Base-by-base conservation (phyloP, 2,797 vertebrate species). In the Carapus acus region DNA sequence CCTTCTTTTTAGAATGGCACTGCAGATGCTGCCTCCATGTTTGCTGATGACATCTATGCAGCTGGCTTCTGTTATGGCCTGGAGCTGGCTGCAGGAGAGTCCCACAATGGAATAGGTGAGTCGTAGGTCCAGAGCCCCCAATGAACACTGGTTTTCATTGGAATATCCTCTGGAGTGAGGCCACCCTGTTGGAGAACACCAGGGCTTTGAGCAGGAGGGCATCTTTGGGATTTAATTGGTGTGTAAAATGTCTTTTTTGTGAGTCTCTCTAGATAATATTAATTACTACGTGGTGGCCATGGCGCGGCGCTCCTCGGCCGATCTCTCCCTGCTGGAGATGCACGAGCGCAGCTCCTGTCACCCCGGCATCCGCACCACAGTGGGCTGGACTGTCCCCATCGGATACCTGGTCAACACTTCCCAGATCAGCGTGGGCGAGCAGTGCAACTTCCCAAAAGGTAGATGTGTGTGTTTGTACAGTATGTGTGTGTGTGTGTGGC, bases 301-400 rank as follows among this genome's bases (percentile, higher is more conserved):
- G 83, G 89, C 89, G 0, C 84, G 89, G 0, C 86, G 82, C 48
- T 90, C 88, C 42, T 87, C 89, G 1, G 79, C 87, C 1, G 89
- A 89, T 31, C 72, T 90, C 43, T 90, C 89, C 20, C 71, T 90
- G 76, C 76, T 90, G 76, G 88, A 90, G 84, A 90, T 90, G 89
- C 89, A 90, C 0, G 89, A 90, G 36, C 87, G 87, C 54, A 90
- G 89, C 76, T 89, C 89, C 50, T 90, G 89, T 69, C 89, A 90
- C 75, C 89, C 89, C 0, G 89, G 89, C 20, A 88, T 90, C 43
- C 81, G 88, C 15, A 90, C 89, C 74, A 89, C 88, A 0, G 88
- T 90, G 63, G 89, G 89, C n/a, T 90, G 89, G 89, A 90, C 88
- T 0, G 88, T 90, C 48, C 89, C 89, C 3, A 88, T 90, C 8